Conservation (phyloP, 1,140 invertebrate species). For the Nebria ingens region DNA sequence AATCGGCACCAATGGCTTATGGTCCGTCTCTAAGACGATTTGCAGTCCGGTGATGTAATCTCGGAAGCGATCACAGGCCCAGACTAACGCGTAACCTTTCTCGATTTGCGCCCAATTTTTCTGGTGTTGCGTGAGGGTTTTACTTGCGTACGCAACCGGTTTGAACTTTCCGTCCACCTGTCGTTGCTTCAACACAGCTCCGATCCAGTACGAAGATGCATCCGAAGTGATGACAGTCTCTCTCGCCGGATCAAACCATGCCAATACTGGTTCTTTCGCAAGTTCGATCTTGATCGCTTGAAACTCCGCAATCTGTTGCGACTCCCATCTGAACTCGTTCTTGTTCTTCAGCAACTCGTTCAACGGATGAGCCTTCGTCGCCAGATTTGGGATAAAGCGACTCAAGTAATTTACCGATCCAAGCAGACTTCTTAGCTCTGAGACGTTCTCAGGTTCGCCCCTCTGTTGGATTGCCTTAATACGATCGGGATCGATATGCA, state of each 20-base stretch:
- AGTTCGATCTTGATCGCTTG: no score
- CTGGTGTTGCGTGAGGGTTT: slow-evolving; percentile 18
- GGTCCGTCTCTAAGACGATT: slow-evolving; percentile 39
- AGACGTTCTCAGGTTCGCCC: no score
- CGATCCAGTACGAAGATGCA: slow-evolving; percentile 8
- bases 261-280: no score
- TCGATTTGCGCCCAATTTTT: slow-evolving; percentile 31
- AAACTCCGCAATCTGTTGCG: no score
- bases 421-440: no score
- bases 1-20: slow-evolving; percentile 37
- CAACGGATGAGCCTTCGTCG: no score
- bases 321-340: no score
- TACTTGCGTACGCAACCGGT: slow-evolving; percentile 28
- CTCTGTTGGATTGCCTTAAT: slow-evolving; percentile 25
- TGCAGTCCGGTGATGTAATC: slow-evolving; percentile 38
- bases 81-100: slow-evolving; percentile 37
- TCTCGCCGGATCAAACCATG: background rate
- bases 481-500: slow-evolving; percentile 25
- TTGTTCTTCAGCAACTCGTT: no score
- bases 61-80: slow-evolving; percentile 39
- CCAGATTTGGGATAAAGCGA: no score
- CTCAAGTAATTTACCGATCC: no score
- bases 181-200: background rate
- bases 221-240: slow-evolving; percentile 1
- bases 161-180: slow-evolving; percentile 16